Conservation (phyloP, 1,140 invertebrate species). For the Drosophila equinoxialis region DNA sequence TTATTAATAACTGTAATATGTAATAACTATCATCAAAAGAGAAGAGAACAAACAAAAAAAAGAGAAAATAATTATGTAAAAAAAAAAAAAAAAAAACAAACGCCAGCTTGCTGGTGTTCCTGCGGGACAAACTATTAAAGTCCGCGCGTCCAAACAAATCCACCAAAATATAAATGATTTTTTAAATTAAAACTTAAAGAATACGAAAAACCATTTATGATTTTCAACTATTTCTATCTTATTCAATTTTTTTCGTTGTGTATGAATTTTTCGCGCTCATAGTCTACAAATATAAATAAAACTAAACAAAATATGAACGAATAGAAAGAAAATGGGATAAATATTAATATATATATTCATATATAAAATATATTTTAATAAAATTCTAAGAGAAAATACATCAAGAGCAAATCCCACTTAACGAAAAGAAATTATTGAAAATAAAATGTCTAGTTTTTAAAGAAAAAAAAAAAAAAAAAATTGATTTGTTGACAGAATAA, state of each 20-base stretch:
- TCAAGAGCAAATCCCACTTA: conserved; percentile 10
- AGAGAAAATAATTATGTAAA: conserved; percentile 14
- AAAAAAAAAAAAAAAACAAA: conserved; percentile 34
- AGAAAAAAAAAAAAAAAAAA: conserved; percentile 30
- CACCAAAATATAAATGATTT: conserved; percentile 54
- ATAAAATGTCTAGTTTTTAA: background rate
- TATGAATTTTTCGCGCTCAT: conserved; percentile 69
- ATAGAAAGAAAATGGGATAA: conserved; percentile 9
- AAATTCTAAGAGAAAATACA: conserved; percentile 27
- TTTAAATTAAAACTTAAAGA: conserved; percentile 16
- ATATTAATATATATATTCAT: conserved; percentile 21
- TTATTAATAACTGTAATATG: conserved; percentile 76
- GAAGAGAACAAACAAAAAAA: conserved; percentile 33
- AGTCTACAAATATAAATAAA: conserved; percentile 55
- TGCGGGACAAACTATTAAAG: conserved; percentile 25
- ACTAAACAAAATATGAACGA: background rate
- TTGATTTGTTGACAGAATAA: conserved; percentile 37
- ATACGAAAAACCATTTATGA: conserved; percentile 28
- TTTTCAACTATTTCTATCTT: background rate
- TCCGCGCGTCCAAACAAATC: conserved; percentile 63
- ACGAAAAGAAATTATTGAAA: background rate
- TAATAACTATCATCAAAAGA: conserved; percentile 67
- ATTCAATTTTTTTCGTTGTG: conserved; percentile 57
- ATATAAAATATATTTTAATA: conserved; percentile 25
- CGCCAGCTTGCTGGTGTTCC: conserved; percentile 50